phyloP scores from a whole-genome alignment of 2,113 vertebrate genomes.

The Cochlearius cochlearius region DNA sequence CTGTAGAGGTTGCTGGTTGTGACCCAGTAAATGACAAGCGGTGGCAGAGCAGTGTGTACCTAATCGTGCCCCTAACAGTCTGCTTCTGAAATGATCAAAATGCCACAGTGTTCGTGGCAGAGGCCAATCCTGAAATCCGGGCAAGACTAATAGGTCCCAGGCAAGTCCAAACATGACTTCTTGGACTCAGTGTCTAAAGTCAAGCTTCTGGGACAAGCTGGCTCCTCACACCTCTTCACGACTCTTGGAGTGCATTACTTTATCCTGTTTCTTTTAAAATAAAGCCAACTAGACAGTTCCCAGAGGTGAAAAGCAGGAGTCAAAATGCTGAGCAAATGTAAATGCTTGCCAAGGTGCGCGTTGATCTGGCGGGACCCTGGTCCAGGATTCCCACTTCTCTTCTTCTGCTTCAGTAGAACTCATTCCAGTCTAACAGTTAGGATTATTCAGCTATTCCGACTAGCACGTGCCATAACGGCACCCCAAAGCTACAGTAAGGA shows the following conservation, averaged over 20 bases:
- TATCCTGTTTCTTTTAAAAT: constrained; percentile 13
- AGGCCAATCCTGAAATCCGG: neutral
- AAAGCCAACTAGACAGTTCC: neutral
- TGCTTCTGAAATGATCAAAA: neutral
- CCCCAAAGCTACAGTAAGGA: neutral
- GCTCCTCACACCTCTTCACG: constrained; percentile 12
- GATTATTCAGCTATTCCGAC: neutral
- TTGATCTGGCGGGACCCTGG: neutral
- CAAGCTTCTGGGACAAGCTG: neutral
- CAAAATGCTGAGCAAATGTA: constrained; percentile 46
- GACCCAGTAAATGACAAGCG: neutral
- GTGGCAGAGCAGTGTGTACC: neutral
- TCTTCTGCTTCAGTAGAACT: neutral
- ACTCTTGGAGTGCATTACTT: neutral
- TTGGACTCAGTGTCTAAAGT: neutral
- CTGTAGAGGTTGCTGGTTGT: neutral
- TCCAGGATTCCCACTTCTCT: neutral
- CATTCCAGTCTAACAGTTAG: neutral
- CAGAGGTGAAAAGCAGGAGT: neutral
- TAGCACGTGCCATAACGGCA: neutral
- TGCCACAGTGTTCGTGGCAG: neutral
- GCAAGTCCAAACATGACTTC: neutral
- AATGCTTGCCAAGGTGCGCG: constrained; percentile 16
- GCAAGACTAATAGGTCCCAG: neutral
- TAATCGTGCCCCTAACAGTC: neutral